Evolutionary conservation across 2,888 invertebrate species (phyloP).

Genomic region (Argyra leucocephala): DNA sequence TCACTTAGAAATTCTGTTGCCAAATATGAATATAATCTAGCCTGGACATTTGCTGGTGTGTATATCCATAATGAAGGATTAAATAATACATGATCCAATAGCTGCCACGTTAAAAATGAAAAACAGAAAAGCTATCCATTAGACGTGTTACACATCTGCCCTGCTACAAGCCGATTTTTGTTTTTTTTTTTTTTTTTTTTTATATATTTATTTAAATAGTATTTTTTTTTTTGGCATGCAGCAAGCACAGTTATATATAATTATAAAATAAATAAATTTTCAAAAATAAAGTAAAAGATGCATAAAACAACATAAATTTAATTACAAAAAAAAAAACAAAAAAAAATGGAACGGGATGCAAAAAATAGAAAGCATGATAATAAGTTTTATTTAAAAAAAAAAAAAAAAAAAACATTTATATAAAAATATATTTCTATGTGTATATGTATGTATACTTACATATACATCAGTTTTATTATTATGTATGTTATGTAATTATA

Average conservation of each 20-base stretch:
- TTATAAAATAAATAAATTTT: constrained; percentile 7
- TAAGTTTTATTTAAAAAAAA: background rate
- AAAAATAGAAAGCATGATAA: background rate
- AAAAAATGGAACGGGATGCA: background rate
- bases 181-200: constrained; percentile 21
- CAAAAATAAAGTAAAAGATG: background rate
- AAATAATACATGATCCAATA: constrained; percentile 97
- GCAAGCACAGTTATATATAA: constrained; percentile 26
- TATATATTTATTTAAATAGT: constrained; percentile 14
- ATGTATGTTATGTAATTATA: too few species aligned
- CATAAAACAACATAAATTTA: constrained; percentile 8
- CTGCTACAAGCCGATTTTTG: constrained; percentile 45
- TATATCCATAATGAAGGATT: constrained; percentile 99
- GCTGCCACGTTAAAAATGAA: constrained; percentile 86
- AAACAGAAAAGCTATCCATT: constrained; percentile 79
- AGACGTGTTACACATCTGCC: constrained; percentile 48
- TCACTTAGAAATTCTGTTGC: constrained; percentile 98
- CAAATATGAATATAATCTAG: constrained; percentile 90
- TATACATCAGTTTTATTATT: too few species aligned
- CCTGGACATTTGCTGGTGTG: constrained; percentile 91
- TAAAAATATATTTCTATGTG: background rate
- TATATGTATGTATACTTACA: background rate
- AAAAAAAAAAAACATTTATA: background rate
- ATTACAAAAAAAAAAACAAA: background rate
- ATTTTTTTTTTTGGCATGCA: constrained; percentile 29